phyloP scores from a whole-genome alignment of 2,797 vertebrate species.

The Dromococcyx pavoninus region DNA sequence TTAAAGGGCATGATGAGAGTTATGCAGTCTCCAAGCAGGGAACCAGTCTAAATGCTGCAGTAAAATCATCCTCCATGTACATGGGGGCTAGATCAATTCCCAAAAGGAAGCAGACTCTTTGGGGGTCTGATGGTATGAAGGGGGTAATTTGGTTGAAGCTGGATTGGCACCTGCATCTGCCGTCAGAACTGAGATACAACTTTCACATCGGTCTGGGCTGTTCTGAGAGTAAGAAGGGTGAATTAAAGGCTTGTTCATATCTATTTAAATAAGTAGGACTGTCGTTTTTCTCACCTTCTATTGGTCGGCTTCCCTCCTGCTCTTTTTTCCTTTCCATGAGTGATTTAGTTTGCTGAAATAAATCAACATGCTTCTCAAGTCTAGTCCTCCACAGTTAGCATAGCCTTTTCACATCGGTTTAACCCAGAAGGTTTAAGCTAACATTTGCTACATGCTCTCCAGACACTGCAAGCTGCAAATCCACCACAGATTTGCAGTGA shows the following conservation, averaged over 20 bases:
- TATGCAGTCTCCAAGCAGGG: not conserved
- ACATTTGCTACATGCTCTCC: not conserved
- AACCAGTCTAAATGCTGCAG: not conserved
- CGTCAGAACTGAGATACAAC: not conserved
- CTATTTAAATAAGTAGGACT: not conserved
- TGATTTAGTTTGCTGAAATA: not conserved
- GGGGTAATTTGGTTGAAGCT: fast-evolving
- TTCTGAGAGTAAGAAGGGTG: not conserved
- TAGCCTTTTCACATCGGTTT: not conserved
- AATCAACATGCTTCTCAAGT: not conserved
- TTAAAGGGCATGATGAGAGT: not conserved
- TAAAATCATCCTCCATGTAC: not conserved
- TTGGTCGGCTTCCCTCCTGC: not conserved
- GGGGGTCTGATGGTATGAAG: not conserved
- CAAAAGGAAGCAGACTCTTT: not conserved
- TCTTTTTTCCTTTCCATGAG: not conserved
- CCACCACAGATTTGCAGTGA: not conserved
- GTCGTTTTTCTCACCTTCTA: not conserved
- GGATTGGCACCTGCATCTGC: not conserved
- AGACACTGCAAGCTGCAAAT: not conserved
- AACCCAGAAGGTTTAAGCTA: not conserved
- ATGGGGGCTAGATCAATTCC: not conserved
- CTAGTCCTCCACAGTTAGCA: not conserved
- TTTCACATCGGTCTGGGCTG: not conserved
- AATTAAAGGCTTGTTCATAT: not conserved